Evolutionary conservation across 2,888 invertebrate species (phyloP).

Genomic region (Ectobius pallidus): DNA sequence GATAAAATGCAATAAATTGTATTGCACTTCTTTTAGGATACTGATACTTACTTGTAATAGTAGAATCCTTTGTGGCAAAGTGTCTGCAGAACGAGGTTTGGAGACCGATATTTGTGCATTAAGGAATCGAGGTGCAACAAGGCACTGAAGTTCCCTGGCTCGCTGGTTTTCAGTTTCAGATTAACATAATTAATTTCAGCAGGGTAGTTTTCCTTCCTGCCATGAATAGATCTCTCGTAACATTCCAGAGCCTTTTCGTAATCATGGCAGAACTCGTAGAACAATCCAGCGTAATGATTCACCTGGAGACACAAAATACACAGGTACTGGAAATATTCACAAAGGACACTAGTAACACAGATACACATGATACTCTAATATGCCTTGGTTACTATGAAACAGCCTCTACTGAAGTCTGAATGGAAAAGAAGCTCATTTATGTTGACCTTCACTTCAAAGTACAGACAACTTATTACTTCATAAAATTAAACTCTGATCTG

Average conservation of each 20-base stretch:
- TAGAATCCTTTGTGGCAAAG: constrained; percentile 18
- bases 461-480: too few relatives aligned
- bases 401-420: too few relatives aligned
- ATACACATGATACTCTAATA: too few relatives aligned
- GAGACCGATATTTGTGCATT: constrained; percentile 9
- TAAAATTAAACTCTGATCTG: too few relatives aligned
- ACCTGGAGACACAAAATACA: constrained; percentile 23
- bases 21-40: too few relatives aligned
- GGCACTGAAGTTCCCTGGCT: constrained; percentile 18
- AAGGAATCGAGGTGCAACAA: constrained; percentile 18
- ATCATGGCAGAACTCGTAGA: constrained; percentile 27
- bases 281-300: constrained; percentile 38
- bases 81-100: neutral
- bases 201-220: constrained; percentile 3
- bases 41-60: constrained; percentile 33
- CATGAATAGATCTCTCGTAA: constrained; percentile 9
- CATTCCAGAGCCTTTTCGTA: constrained; percentile 19
- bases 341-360: too few relatives aligned
- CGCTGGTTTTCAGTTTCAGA: constrained; percentile 11
- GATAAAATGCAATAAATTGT: too few relatives aligned
- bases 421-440: too few relatives aligned
- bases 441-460: too few relatives aligned
- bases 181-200: constrained; percentile 35
- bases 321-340: too few relatives aligned
- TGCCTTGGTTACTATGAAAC: too few relatives aligned